These are phyloP conservation scores for Condylura cristata DNA, from an alignment of 2,113 vertebrate species.

Conservation along the genomic window DNA sequence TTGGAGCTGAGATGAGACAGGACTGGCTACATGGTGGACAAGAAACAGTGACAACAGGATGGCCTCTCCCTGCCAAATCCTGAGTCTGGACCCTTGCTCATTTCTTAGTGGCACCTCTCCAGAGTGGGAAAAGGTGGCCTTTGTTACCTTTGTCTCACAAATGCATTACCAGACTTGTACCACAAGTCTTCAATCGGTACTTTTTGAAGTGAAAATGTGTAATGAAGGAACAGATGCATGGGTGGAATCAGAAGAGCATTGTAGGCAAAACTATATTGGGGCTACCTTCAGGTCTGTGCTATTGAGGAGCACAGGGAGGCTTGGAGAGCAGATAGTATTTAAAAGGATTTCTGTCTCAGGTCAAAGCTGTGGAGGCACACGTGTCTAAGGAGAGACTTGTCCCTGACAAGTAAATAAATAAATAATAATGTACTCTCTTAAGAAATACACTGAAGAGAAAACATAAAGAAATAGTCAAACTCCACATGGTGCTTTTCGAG, in stretches of 20 bases:
- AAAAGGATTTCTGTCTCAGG: background rate
- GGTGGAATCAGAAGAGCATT: background rate
- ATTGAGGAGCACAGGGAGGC: background rate
- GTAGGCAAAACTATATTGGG: background rate
- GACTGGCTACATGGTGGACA: background rate
- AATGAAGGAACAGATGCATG: background rate
- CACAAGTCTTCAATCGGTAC: too few relatives aligned
- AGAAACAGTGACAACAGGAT: background rate
- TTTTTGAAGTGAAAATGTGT: too few relatives aligned
- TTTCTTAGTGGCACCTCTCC: background rate
- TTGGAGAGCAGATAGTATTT: background rate
- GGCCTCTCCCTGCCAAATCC: background rate
- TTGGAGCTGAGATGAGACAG: background rate
- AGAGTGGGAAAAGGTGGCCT: rapidly evolving
- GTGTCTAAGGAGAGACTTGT: background rate
- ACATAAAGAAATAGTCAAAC: slow-evolving; percentile 31
- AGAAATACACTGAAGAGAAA: slow-evolving; percentile 69
- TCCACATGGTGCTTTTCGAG: slow-evolving; percentile 59
- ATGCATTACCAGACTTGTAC: rapidly evolving
- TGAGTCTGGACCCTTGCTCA: rapidly evolving
- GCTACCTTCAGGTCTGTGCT: background rate
- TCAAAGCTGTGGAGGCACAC: background rate
- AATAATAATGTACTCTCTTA: background rate
- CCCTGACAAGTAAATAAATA: background rate
- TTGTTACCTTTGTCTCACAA: background rate